A percentile compares a stretch with the other conserved stretches of the same genome.
Conservation (phyloP, 2,113 vertebrate genomes). For the Paradisaea rubra region DNA sequence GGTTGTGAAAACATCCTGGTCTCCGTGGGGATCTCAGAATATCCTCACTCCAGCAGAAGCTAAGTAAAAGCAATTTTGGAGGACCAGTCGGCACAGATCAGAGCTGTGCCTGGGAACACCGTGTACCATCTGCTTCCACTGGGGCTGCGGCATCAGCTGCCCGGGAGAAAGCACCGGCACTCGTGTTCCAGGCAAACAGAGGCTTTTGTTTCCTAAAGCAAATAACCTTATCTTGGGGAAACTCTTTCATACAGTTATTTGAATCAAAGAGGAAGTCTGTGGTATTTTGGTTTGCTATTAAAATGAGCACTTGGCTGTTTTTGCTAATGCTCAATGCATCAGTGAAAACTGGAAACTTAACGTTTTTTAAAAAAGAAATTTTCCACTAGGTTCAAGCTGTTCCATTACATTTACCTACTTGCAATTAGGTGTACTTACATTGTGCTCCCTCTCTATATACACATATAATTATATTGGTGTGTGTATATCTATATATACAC, state of each 20-base stretch:
- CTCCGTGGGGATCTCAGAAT: not conserved
- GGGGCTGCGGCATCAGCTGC: not conserved
- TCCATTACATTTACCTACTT: not conserved
- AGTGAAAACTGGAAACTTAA: not conserved
- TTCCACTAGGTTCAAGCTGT: not conserved
- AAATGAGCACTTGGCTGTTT: not conserved
- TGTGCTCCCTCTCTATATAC: not conserved
- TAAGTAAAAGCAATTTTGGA: not conserved
- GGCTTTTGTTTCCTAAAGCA: not conserved
- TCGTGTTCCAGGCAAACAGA: not conserved
- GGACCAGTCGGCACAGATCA: not conserved
- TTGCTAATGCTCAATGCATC: not conserved
- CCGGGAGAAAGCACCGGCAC: not conserved
- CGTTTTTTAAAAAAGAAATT: not conserved
- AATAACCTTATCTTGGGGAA: conserved; percentile 4
- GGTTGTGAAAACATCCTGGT: not conserved
- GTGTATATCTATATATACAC: not conserved
- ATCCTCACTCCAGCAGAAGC: not conserved
- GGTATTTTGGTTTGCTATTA: not conserved
- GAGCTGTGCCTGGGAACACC: not conserved
- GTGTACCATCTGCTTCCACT: not conserved
- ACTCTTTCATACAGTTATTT: not conserved
- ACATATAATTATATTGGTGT: not conserved
- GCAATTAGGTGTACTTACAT: not conserved
- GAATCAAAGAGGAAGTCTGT: not conserved